These are phyloP conservation scores for Nycteola revayana DNA, from an alignment of 2,888 invertebrate species.

Conservation along the genomic window DNA sequence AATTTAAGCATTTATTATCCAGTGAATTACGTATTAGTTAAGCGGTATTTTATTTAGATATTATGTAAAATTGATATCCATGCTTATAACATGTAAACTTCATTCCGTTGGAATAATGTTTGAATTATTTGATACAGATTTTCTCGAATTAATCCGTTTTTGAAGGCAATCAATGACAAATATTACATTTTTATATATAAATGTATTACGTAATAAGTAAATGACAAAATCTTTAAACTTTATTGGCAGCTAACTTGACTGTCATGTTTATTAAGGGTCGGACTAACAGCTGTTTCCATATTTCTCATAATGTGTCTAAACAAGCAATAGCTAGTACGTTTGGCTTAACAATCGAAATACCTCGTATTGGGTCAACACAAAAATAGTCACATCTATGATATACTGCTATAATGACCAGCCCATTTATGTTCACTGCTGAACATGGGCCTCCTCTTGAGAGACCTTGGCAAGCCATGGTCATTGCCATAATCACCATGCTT, in stretches of 20 bases:
- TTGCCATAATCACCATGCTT: no score
- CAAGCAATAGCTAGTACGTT: no score
- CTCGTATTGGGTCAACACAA: no score
- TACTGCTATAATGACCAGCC: no score
- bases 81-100: slow-evolving; percentile 30
- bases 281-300: slow-evolving; percentile 2
- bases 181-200: slow-evolving; percentile 25
- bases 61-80: slow-evolving; percentile 19
- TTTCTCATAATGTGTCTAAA: no score
- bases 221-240: slow-evolving; percentile 20
- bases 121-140: slow-evolving; percentile 17
- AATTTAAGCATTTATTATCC: slow-evolving; percentile 48
- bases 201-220: slow-evolving; percentile 23
- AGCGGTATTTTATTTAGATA: slow-evolving; percentile 33
- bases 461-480: no score
- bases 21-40: slow-evolving; percentile 27
- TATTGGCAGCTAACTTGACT: slow-evolving; percentile 42
- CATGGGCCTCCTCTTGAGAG: no score
- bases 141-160: slow-evolving; percentile 19
- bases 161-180: slow-evolving; percentile 21
- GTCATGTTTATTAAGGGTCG: slow-evolving; percentile 32
- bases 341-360: no score
- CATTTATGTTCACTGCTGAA: no score
- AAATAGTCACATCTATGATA: no score
- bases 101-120: slow-evolving; percentile 25